A percentile compares a stretch with the other conserved stretches of the same genome.
phyloP scores from a whole-genome alignment of 2,113 vertebrate species.

The Phylloscopus trochilus region DNA sequence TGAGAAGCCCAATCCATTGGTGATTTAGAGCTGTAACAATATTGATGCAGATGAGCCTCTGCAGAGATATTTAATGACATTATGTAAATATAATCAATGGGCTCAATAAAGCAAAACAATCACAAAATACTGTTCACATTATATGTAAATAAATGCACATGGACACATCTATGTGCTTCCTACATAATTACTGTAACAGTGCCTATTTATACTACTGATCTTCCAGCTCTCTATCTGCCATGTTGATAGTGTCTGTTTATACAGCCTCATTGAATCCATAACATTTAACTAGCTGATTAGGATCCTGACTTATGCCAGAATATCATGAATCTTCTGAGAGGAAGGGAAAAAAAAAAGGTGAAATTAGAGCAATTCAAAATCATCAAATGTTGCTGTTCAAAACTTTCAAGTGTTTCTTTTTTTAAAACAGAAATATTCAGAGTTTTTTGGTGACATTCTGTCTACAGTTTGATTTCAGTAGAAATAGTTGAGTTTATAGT shows the following conservation, averaged over 20 bases:
- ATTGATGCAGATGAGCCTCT: slow-evolving; percentile 46
- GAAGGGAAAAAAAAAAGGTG: neutral
- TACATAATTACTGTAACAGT: slow-evolving; percentile 27
- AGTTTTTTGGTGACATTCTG: neutral
- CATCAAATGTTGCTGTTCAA: neutral
- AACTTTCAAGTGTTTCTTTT: neutral
- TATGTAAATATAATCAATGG: slow-evolving; percentile 56
- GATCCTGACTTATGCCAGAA: neutral
- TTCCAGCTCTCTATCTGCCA: neutral
- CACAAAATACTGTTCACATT: slow-evolving; percentile 35
- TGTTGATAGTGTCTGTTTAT: neutral
- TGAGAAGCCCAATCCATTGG: neutral
- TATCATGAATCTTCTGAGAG: neutral
- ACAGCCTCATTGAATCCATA: neutral
- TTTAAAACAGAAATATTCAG: neutral
- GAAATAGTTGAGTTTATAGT: neutral
- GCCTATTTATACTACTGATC: neutral
- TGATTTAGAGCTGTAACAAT: slow-evolving; percentile 37
- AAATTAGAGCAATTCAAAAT: neutral
- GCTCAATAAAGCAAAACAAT: slow-evolving; percentile 37
- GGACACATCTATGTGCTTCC: neutral
- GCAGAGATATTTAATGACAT: slow-evolving; percentile 42
- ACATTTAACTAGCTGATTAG: neutral
- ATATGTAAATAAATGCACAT: slow-evolving; percentile 10
- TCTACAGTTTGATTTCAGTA: neutral